These are phyloP conservation scores for Eulemur rufifrons DNA, from an alignment of 2,113 vertebrate species.

Conservation along the genomic window DNA sequence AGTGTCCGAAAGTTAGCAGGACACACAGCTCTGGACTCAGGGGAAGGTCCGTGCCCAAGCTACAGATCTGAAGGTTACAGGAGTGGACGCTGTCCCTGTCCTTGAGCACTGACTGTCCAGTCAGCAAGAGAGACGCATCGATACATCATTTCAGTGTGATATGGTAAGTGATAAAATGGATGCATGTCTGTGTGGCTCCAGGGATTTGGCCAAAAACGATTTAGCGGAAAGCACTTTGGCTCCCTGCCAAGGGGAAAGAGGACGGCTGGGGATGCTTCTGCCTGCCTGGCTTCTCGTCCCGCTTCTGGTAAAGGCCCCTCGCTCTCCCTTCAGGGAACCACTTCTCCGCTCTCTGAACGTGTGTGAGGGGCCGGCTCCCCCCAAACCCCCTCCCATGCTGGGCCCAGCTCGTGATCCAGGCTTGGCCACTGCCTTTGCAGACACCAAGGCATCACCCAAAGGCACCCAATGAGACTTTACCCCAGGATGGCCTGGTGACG, in stretches of 20 bases:
- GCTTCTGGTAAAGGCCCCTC: background rate
- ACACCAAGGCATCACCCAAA: background rate
- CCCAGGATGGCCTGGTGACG: background rate
- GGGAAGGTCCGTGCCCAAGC: rapidly evolving
- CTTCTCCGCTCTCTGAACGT: background rate
- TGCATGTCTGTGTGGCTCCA: slow-evolving; percentile 48
- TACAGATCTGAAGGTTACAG: rapidly evolving
- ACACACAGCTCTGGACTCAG: background rate
- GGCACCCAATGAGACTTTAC: background rate
- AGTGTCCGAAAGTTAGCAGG: background rate
- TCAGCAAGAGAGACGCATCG: background rate
- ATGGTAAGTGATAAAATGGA: slow-evolving; percentile 50
- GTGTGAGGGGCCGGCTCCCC: background rate
- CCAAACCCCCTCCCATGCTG: background rate
- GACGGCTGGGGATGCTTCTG: background rate
- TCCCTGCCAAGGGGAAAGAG: background rate
- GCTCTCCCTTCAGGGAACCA: background rate
- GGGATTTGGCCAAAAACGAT: slow-evolving; percentile 47
- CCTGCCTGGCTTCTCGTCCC: background rate
- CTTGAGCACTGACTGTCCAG: background rate
- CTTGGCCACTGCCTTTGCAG: background rate
- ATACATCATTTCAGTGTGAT: background rate
- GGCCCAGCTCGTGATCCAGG: background rate
- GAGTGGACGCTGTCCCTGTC: background rate
- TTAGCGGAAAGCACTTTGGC: slow-evolving; percentile 65